Evolutionary conservation across 30 jellyfish, hydroid and myxozoan genomes (phyloP).

Genomic region (Hydractinia symbiolongicarpus): DNA sequence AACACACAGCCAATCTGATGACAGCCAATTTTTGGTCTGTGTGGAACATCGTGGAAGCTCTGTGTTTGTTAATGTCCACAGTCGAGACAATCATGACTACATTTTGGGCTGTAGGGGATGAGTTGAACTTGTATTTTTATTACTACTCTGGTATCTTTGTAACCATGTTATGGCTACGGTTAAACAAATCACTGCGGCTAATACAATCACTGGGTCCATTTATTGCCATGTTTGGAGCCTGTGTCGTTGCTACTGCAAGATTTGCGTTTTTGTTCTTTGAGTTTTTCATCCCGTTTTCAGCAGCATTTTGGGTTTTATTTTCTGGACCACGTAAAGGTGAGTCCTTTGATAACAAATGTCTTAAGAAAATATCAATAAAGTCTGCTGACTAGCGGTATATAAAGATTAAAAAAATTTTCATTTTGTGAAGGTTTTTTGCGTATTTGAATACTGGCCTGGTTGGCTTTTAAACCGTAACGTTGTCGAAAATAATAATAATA

Average conservation of each 20-base stretch:
- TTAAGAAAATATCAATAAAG: too few species aligned
- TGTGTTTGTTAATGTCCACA: slow-evolving; percentile 5
- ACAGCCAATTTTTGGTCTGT: too few species aligned
- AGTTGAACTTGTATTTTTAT: neutral
- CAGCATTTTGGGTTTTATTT: slow-evolving; percentile 17
- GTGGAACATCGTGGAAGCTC: slow-evolving; percentile 5
- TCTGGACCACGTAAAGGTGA: too few species aligned
- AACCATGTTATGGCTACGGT: slow-evolving; percentile 3
- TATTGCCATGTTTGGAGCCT: slow-evolving; percentile 16
- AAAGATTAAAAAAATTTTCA: too few species aligned
- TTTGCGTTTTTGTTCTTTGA: slow-evolving; percentile 19
- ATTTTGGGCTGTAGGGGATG: neutral
- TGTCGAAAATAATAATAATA: too few species aligned
- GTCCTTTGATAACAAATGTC: too few species aligned
- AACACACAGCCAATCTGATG: too few species aligned
- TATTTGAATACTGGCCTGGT: too few species aligned
- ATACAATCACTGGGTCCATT: slow-evolving; percentile 20
- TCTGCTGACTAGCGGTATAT: too few species aligned
- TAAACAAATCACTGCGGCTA: slow-evolving; percentile 12
- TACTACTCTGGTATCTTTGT: neutral
- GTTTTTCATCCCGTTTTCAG: slow-evolving; percentile 15
- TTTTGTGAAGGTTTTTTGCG: too few species aligned
- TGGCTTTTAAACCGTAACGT: too few species aligned
- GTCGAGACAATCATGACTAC: neutral
- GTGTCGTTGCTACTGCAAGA: slow-evolving; percentile 1